A percentile compares a stretch with the other conserved stretches of the same genome.
Conservation (phyloP, 2,113 vertebrate genomes). For the Sterrhoptilus dennistouni region DNA sequence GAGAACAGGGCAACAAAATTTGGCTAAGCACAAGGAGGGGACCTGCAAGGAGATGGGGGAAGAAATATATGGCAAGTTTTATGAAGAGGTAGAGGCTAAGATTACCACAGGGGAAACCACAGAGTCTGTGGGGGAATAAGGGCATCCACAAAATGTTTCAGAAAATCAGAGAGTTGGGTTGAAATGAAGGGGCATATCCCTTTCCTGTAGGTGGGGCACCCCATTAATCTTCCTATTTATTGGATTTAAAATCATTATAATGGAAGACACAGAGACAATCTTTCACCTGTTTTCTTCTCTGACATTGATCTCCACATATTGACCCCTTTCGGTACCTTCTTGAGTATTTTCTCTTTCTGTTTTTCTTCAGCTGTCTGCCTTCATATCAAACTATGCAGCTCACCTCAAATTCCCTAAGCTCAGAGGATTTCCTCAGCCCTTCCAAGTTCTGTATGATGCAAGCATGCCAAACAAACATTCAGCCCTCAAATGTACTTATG, state of each 20-base stretch:
- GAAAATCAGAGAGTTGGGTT: not conserved
- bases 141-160: not conserved
- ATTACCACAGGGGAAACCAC: not conserved
- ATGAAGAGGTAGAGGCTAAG: not conserved
- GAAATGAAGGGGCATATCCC: not conserved
- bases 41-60: not conserved
- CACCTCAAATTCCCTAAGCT: slow-evolving; percentile 1
- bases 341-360: not conserved
- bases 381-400: not conserved
- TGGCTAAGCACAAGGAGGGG: fast-evolving
- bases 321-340: not conserved
- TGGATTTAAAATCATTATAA: not conserved
- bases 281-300: not conserved
- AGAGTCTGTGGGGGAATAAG: not conserved
- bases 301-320: not conserved
- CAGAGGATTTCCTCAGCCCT: not conserved
- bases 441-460: slow-evolving; percentile 34
- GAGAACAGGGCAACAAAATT: not conserved
- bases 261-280: not conserved
- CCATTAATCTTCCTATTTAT: not conserved
- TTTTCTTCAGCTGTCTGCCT: not conserved
- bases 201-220: not conserved
- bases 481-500: slow-evolving; percentile 21
- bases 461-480: slow-evolving; percentile 27
- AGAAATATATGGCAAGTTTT: fast-evolving